Evolutionary conservation across 2,888 invertebrate species (phyloP), one percentile per base, ranked within the genome.

Genomic region (Pristionchus mayeri): DNA sequence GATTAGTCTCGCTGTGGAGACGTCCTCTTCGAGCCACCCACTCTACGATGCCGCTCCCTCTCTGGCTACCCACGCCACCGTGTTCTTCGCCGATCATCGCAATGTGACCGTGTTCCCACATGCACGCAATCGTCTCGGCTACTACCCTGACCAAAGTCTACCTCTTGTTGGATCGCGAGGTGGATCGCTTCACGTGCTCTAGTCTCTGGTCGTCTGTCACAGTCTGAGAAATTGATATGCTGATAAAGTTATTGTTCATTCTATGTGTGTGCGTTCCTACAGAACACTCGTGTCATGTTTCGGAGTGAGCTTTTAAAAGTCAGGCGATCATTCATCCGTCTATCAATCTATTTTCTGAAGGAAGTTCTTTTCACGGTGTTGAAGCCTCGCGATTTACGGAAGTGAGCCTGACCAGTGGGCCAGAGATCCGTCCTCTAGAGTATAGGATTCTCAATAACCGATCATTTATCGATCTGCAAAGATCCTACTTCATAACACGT

Each of bases 381-480:
- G 44, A 75, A n/a, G 44, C 75, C 16, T 18, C 40, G 9, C 75
- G 75, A 1, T 75, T 44, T n/a, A 44, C 75, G 1, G 75, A 75
- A 13, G 7, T 44, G 11, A 30, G 34, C 2, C 44, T 75, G n/a
- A 75, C 44, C 21, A 40, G 40, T 3, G 37, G 13, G 2, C 44
- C 75, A 2, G 75, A 75, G 3, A n/a, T 75, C 16, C 2, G 13
- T 3, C 75, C 75, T 7, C 44, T 4, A 11, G 75, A 75, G n/a
- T 75, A 40, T 44, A 21, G 75, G 4, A 16, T 75, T 2, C 75
- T n/a, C 16, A 40, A 40, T 16, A 9, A 2, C 2, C 37, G 44
- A 24, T 40, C 75, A 6, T 75, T 75, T 30, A 30, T 78, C 3
- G 78, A 78, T 21, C 78, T 78, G 2, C 78, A 78, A 34, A 24